Percentiles rank a stretch among this genome's conserved stretches.
phyloP scores from a whole-genome alignment of 2,888 invertebrate species.

The Leptodirus hochenwartii region DNA sequence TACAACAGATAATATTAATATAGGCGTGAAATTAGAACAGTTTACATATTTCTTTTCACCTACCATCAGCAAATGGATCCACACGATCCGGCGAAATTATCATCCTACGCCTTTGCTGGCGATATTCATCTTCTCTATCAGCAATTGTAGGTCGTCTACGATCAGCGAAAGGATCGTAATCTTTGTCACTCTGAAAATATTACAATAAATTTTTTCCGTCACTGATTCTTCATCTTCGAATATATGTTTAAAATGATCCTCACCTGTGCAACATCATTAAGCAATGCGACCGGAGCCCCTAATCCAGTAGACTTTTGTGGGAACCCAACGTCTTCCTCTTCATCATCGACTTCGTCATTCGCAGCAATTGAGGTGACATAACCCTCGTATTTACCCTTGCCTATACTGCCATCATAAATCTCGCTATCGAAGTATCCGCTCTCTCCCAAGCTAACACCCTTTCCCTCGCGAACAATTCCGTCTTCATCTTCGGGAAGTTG shows the following conservation, averaged over 20 bases:
- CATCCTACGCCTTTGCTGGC: slow-evolving; percentile 71
- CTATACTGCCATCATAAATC: slow-evolving; percentile 65
- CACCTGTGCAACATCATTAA: slow-evolving; percentile 83
- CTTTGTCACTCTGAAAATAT: slow-evolving; percentile 58
- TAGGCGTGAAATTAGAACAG: slow-evolving; percentile 1
- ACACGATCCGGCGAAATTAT: slow-evolving; percentile 94
- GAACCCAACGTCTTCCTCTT: slow-evolving; percentile 65
- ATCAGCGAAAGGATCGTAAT: slow-evolving; percentile 89
- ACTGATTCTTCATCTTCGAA: too few species aligned
- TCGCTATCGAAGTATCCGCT: slow-evolving; percentile 80
- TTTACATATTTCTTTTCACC: slow-evolving; percentile 22
- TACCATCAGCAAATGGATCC: slow-evolving; percentile 97
- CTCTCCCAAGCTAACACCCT: slow-evolving; percentile 76
- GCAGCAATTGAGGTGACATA: slow-evolving; percentile 94
- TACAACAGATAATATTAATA: too few species aligned
- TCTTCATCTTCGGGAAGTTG: slow-evolving; percentile 40
- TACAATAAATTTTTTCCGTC: slow-evolving; percentile 1
- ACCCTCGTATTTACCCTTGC: slow-evolving; percentile 72
- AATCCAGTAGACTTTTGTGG: slow-evolving; percentile 58
- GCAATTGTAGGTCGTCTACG: slow-evolving; percentile 81
- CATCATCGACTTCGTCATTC: slow-evolving; percentile 90
- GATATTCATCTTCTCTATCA: slow-evolving; percentile 94
- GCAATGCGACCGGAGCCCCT: slow-evolving; percentile 64
- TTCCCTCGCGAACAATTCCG: too few species aligned
- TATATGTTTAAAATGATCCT: slow-evolving; percentile 13